These are phyloP conservation scores for Zelleria hepariella DNA, from an alignment of 2,888 invertebrate species.

Conservation along the genomic window DNA sequence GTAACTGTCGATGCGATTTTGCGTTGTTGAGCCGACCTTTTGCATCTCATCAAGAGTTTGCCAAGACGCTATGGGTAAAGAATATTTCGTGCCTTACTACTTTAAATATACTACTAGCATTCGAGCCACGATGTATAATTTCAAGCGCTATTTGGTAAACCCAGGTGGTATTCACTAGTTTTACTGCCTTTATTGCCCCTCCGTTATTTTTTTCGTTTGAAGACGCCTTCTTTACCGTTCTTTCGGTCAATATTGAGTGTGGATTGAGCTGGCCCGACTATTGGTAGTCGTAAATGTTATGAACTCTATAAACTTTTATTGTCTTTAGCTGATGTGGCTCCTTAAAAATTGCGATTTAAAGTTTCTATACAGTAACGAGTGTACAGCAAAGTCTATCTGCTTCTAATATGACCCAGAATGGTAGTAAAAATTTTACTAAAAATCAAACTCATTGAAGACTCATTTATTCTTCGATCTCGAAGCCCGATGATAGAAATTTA, in stretches of 20 bases:
- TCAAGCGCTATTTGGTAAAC: background rate
- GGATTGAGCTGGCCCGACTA: background rate
- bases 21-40: background rate
- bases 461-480: no score
- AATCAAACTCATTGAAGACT: no score
- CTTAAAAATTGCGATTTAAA: no score
- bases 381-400: no score
- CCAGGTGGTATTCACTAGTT: background rate
- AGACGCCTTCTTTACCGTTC: background rate
- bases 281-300: background rate
- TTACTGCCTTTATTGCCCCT: background rate
- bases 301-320: background rate
- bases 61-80: background rate
- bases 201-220: background rate
- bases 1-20: no score
- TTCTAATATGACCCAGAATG: no score
- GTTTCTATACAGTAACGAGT: no score
- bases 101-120: background rate
- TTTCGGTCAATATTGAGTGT: background rate
- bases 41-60: background rate
- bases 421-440: no score
- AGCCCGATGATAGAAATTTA: no score
- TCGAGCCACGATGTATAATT: background rate
- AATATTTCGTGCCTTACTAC: background rate
- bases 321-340: background rate